A percentile compares a stretch with the other conserved stretches of the same genome.
Evolutionary conservation across 2,888 invertebrate species (phyloP).

Genomic region (Neoaliturus tenellus): DNA sequence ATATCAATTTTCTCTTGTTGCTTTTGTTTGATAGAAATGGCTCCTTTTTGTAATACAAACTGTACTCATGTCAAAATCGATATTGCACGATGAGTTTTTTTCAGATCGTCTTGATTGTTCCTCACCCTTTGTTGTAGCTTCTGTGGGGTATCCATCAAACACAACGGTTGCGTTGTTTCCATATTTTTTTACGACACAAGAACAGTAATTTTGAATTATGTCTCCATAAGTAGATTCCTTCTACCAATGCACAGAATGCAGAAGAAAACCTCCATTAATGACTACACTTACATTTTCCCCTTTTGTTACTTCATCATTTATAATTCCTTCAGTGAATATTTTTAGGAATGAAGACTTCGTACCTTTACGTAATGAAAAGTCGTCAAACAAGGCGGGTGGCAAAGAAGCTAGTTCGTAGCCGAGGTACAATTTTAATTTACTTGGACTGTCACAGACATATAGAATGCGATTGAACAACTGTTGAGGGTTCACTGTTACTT

Average conservation of each 20-base stretch:
- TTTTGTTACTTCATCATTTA: background rate
- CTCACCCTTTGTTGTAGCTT: background rate
- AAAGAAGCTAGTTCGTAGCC: too few species aligned
- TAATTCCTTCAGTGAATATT: background rate
- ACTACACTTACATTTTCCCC: background rate
- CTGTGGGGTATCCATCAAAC: constrained; percentile 19
- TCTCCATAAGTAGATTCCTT: constrained; percentile 15
- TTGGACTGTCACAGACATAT: constrained; percentile 8
- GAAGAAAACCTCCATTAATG: constrained; percentile 12
- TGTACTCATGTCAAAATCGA: background rate
- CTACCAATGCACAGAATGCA: background rate
- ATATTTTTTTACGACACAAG: background rate
- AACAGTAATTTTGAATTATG: background rate
- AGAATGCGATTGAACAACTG: constrained; percentile 37
- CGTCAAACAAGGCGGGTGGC: too few species aligned
- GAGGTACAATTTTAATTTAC: constrained; percentile 3
- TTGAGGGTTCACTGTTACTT: constrained; percentile 7
- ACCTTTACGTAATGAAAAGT: too few species aligned
- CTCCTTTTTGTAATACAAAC: constrained; percentile 11
- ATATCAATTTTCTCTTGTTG: background rate
- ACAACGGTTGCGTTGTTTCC: background rate
- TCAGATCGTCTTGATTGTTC: background rate
- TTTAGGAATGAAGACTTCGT: too few species aligned
- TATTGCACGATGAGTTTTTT: background rate
- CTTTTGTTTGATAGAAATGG: background rate